Base-by-base conservation (phyloP, 2,888 invertebrate species). In the Piscicola geometra region DNA sequence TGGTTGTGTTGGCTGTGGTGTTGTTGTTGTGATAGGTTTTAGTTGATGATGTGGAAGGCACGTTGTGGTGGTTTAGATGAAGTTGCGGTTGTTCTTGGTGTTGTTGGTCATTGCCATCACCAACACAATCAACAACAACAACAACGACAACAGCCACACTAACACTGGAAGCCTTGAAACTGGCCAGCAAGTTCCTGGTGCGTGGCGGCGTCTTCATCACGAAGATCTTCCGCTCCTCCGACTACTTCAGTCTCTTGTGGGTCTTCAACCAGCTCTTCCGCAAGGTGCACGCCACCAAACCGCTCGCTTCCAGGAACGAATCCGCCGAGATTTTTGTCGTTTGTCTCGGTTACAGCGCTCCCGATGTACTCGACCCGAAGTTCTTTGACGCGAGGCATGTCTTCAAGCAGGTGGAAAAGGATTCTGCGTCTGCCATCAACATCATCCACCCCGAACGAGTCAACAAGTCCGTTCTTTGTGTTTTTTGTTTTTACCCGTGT, bases 301-400 rank as follows among this genome's bases (percentile, higher is more conserved):
- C 99, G 0, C 94, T 94, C 84, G 98, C 99, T 0, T 99, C 98
- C 0, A 91, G 99, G 88, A 91, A 90, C 84, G 99, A 99, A 85
- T 99, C 99, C 0, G 98, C 99, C 75, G 99, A 99, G 89, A 99
- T 99, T 81, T 99, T 98, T 85, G 79, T 99, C 66, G 95, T 98
- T 0, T 99, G 99, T 84, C 93, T 97, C 86, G 89, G 91, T 75
- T 99, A 92, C 83, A 88, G 93, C 79, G 94, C 95, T 1, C 98
- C 99, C 0, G 84, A 84, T 83, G 92, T 91, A 82, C 90, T 99
- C 79, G 98, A 98, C 87, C 90, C 92, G 0, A 93, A 92, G 81
- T 91, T 98, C 81, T 88, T 98, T 81, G 96, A 99, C 86, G 88
- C 94, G 0, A 95, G 76, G 66, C 90, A 93, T 88, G 97, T 99